Evolutionary conservation across 2,113 vertebrate species (phyloP).

Genomic region (Callionymus lyra): DNA sequence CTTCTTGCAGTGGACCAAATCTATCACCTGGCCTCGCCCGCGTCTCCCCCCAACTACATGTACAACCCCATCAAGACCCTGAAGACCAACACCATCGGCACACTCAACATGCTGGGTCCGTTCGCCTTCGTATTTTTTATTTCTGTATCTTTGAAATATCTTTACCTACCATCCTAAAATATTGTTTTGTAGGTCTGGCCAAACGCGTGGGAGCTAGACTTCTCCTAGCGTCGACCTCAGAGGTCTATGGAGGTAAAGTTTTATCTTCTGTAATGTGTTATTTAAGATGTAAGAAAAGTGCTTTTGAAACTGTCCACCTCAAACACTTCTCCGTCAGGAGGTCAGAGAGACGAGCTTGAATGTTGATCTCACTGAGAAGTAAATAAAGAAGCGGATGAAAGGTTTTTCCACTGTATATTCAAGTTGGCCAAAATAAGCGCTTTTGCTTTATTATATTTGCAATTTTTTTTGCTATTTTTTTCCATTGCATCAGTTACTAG

Average conservation of each 20-base stretch:
- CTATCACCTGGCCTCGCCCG: conserved; percentile 94
- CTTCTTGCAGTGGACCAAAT: conserved; percentile 87
- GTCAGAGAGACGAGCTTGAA: no score
- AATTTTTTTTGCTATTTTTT: no score
- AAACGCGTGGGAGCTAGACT: conserved; percentile 94
- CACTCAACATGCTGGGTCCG: conserved; percentile 96
- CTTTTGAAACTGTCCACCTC: no score
- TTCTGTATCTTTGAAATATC: not conserved
- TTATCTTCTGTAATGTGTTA: no score
- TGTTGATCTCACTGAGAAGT: no score
- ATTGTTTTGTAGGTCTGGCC: conserved; percentile 74
- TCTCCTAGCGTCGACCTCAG: conserved; percentile 91
- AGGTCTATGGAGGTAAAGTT: conserved; percentile 91
- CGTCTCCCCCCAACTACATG: conserved; percentile 99
- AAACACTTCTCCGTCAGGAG: no score
- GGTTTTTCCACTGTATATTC: no score
- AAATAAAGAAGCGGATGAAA: no score
- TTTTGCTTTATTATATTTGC: no score
- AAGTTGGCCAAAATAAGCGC: no score
- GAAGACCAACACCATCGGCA: conserved; percentile 97
- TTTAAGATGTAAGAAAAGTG: no score
- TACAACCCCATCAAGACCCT: conserved; percentile 98
- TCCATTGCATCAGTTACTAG: no score
- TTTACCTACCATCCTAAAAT: conserved; percentile 1
- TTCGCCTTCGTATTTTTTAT: conserved; percentile 16